Percentiles rank a stretch among this genome's conserved stretches.
phyloP scores from a whole-genome alignment of 1,140 invertebrate genomes.

The Bombus superbus region DNA sequence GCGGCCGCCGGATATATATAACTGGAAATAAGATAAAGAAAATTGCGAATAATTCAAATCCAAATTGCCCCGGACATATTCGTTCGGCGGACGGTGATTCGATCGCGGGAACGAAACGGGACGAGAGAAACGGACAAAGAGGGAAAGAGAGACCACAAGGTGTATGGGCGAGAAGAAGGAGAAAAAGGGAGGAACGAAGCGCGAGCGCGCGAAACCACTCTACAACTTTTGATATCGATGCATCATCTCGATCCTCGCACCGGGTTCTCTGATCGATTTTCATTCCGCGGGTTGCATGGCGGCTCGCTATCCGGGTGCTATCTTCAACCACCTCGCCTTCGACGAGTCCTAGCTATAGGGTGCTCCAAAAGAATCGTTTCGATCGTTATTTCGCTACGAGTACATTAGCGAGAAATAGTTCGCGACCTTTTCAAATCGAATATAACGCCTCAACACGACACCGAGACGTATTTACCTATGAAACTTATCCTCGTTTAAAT shows the following conservation, averaged over 20 bases:
- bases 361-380: conserved; percentile 63
- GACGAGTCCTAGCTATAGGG: conserved; percentile 69
- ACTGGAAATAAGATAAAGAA: conserved; percentile 77
- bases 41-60: conserved; percentile 81
- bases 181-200: conserved; percentile 55
- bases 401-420: background rate
- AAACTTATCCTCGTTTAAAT: background rate
- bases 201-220: conserved; percentile 80
- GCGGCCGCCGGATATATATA: conserved; percentile 33
- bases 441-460: background rate
- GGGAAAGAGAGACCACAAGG: conserved; percentile 21
- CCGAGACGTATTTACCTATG: background rate
- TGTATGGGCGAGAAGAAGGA: conserved; percentile 40
- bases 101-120: conserved; percentile 63
- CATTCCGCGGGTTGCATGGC: conserved; percentile 79
- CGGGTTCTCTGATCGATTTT: conserved; percentile 81
- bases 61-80: conserved; percentile 79
- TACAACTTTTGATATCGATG: conserved; percentile 82
- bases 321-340: conserved; percentile 75
- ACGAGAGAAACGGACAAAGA: conserved; percentile 31
- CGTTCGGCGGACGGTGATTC: conserved; percentile 70
- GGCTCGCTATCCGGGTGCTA: conserved; percentile 77
- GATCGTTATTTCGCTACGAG: background rate
- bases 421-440: background rate
- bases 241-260: conserved; percentile 81